Percentiles rank a stretch among this genome's conserved stretches.
Conservation (phyloP, 2,797 vertebrate genomes). For the Molothrus ater region DNA sequence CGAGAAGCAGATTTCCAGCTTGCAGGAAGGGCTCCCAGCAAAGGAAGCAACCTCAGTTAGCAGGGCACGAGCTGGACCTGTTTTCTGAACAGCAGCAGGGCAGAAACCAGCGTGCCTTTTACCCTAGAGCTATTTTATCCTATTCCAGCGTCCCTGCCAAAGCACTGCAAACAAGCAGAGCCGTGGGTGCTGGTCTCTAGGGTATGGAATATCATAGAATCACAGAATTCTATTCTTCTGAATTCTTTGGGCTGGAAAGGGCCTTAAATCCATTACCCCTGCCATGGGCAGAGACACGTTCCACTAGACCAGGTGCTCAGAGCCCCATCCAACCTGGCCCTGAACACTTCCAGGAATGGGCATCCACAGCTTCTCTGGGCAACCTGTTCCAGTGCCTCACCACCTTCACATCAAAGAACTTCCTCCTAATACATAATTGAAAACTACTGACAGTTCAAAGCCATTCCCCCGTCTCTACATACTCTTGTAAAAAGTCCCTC, state of each 20-base stretch:
- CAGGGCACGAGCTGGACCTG: rapidly evolving
- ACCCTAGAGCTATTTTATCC: neutral
- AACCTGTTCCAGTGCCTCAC: neutral
- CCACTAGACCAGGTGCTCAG: neutral
- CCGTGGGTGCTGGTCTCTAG: neutral
- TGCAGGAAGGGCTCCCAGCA: neutral
- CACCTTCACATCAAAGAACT: neutral
- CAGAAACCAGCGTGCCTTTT: neutral
- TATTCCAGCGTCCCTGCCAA: neutral
- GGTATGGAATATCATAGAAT: neutral
- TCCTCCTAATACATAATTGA: neutral
- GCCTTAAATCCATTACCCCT: neutral
- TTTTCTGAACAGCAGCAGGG: neutral
- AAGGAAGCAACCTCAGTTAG: neutral
- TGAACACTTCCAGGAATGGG: neutral
- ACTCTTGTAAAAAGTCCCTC: neutral
- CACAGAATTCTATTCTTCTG: neutral
- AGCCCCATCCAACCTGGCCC: neutral
- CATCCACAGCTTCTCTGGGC: neutral
- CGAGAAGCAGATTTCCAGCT: neutral
- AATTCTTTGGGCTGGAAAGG: neutral
- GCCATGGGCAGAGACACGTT: neutral
- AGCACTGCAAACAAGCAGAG: neutral
- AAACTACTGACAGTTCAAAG: neutral
- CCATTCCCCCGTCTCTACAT: neutral